Evolutionary conservation across 1,140 invertebrate species (phyloP).

Genomic region (Tribolium castaneum): DNA sequence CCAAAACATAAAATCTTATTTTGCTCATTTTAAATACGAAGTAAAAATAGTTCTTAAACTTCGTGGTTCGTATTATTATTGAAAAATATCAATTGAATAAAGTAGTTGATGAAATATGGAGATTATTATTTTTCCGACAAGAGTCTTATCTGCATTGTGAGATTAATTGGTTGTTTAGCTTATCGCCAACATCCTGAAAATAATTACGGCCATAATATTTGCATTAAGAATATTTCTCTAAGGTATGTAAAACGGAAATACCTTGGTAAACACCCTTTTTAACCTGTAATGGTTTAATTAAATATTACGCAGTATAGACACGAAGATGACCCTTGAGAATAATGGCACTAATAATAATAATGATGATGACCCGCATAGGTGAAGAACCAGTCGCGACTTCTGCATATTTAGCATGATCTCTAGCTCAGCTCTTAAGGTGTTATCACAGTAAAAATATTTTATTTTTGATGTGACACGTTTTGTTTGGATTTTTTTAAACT

Average conservation of each 20-base stretch:
- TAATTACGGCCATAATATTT: background rate
- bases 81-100: too few species aligned
- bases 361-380: slow-evolving; percentile 8
- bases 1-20: too few species aligned
- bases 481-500: background rate
- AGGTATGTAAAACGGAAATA: background rate
- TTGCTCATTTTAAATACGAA: too few species aligned
- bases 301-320: background rate
- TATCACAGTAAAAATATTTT: background rate
- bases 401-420: background rate
- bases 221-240: background rate
- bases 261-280: background rate
- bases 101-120: too few species aligned
- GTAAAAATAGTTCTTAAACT: too few species aligned
- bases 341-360: slow-evolving; percentile 7
- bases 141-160: background rate
- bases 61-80: too few species aligned
- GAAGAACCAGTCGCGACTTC: slow-evolving; percentile 4
- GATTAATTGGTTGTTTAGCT: background rate
- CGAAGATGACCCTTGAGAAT: slow-evolving; percentile 7
- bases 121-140: too few species aligned
- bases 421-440: background rate
- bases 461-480: background rate
- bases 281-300: background rate
- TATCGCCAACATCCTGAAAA: background rate